Evolutionary conservation across 2,797 vertebrate genomes (phyloP).

Genomic region (Heliangelus exortis): DNA sequence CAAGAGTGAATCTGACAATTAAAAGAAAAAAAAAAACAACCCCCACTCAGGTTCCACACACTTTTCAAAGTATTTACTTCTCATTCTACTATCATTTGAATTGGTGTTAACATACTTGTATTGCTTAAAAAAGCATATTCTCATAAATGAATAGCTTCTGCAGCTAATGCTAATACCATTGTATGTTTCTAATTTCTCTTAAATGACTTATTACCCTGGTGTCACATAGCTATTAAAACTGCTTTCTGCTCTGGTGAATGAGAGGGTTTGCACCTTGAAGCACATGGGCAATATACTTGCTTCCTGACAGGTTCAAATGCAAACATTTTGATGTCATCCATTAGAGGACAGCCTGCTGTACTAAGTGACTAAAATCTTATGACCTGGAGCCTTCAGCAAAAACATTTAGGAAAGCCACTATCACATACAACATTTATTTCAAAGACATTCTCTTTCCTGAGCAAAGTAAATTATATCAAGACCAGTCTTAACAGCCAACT

Average conservation of each 20-base stretch:
- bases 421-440: background rate
- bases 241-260: background rate
- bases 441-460: constrained; percentile 3
- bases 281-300: background rate
- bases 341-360: background rate
- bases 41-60: background rate
- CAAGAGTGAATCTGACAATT: background rate
- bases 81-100: background rate
- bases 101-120: background rate
- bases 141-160: background rate
- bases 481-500: background rate
- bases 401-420: background rate
- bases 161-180: background rate
- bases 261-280: background rate
- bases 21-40: background rate
- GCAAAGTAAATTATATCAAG: constrained; percentile 30
- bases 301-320: background rate
- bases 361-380: background rate
- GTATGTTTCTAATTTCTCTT: background rate
- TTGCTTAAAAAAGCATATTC: background rate
- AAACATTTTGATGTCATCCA: background rate
- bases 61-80: background rate
- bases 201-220: background rate
- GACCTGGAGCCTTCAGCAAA: background rate
- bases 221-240: background rate